Conservation (phyloP, 2,888 invertebrate species). For the Agrotis puta region DNA sequence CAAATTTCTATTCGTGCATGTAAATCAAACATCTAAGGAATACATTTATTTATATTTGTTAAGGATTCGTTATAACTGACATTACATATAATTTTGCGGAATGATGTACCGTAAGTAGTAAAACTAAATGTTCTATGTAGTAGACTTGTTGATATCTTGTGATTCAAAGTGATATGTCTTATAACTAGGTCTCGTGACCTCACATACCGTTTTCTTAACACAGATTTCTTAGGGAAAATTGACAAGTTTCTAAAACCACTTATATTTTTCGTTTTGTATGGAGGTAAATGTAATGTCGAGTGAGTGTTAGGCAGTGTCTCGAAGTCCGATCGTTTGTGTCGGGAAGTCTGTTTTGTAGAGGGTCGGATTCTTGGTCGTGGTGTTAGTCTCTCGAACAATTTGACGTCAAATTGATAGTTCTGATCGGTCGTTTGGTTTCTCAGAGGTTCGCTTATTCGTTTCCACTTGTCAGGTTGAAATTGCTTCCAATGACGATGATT, state of each 20-base stretch:
- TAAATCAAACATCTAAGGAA: slow-evolving; percentile 12
- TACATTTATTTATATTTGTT: slow-evolving; percentile 4
- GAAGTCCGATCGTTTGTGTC: slow-evolving; percentile 13
- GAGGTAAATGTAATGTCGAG: slow-evolving; percentile 3
- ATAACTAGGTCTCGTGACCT: not conserved
- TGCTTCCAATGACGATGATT: not conserved
- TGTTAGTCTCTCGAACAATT: slow-evolving; percentile 7
- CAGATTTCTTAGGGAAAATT: slow-evolving; percentile 26
- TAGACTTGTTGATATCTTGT: not conserved
- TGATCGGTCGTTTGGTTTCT: slow-evolving; percentile 20
- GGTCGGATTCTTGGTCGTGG: not conserved
- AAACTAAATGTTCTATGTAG: slow-evolving; percentile 2
- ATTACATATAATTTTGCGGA: not conserved
- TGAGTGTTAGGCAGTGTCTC: not conserved
- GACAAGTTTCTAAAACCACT: slow-evolving; percentile 28
- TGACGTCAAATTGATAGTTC: slow-evolving; percentile 40
- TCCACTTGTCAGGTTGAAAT: not conserved
- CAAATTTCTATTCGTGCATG: not conserved
- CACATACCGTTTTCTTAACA: not conserved
- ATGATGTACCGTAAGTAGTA: not conserved
- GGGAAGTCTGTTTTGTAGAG: slow-evolving; percentile 1
- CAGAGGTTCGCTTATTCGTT: not conserved
- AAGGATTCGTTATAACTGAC: slow-evolving; percentile 1
- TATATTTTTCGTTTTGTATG: slow-evolving; percentile 12
- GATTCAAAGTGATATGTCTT: not conserved